Conservation (phyloP, 1,140 invertebrate genomes). For the Drosophila pruinosa region DNA sequence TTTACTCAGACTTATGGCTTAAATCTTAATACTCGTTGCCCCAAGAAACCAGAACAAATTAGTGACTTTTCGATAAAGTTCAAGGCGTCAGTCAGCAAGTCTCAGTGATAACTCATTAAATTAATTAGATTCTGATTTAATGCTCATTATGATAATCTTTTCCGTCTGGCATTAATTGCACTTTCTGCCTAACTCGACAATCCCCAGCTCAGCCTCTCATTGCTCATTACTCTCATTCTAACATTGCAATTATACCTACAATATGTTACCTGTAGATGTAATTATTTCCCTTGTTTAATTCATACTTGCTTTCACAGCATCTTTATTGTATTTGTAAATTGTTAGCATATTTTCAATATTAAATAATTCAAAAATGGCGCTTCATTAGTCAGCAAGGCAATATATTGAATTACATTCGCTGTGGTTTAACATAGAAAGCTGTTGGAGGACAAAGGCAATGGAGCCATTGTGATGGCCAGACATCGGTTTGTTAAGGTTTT, state of each 20-base stretch:
- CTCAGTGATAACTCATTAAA: constrained; percentile 22
- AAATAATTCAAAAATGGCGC: constrained; percentile 60
- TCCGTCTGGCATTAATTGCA: not conserved
- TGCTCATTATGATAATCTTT: constrained; percentile 9
- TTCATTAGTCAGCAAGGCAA: constrained; percentile 49
- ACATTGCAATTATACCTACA: not conserved
- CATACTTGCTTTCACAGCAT: not conserved
- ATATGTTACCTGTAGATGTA: not conserved
- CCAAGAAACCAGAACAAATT: constrained; percentile 21
- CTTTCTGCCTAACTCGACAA: not conserved
- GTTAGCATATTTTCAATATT: not conserved
- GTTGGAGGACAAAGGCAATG: not conserved
- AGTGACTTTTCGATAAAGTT: constrained; percentile 12
- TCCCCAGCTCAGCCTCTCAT: not conserved
- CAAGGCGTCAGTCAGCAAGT: not conserved
- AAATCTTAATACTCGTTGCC: not conserved
- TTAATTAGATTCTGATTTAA: constrained; percentile 27
- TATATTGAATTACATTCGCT: constrained; percentile 14
- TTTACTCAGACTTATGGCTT: constrained; percentile 10
- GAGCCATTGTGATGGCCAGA: not conserved
- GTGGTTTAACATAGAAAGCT: not conserved
- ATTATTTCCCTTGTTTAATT: not conserved
- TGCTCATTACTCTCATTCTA: not conserved
- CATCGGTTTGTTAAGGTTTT: not conserved
- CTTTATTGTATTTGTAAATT: constrained; percentile 11